These are phyloP conservation scores for Phylloscopus trochiloides DNA, from an alignment of 2,113 vertebrate genomes.

Conservation along the genomic window DNA sequence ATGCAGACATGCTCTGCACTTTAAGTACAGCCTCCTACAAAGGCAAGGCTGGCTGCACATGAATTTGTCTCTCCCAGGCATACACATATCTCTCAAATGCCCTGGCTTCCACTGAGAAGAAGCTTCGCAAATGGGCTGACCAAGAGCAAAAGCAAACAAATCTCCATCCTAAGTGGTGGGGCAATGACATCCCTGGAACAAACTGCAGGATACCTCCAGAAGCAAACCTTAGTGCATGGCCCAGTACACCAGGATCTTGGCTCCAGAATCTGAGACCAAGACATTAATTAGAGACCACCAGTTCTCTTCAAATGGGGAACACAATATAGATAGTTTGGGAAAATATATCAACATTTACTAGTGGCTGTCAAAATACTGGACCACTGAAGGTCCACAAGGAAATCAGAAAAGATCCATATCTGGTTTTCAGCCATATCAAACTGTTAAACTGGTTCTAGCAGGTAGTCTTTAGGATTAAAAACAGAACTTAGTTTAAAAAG, in stretches of 20 bases:
- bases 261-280: not conserved
- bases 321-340: rapidly evolving
- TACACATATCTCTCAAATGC: not conserved
- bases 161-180: not conserved
- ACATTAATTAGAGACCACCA: not conserved
- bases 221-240: not conserved
- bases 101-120: not conserved
- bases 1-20: not conserved
- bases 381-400: not conserved
- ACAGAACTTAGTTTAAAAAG: not conserved
- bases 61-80: rapidly evolving
- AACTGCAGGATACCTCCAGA: not conserved
- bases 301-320: not conserved
- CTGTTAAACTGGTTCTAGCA: not conserved
- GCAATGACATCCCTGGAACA: not conserved
- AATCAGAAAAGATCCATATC: not conserved
- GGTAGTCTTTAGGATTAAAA: not conserved
- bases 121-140: not conserved
- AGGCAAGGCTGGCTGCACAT: not conserved
- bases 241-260: rapidly evolving
- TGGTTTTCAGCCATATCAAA: not conserved
- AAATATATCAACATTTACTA: not conserved
- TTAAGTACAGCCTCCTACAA: not conserved
- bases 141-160: not conserved
- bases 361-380: not conserved